phyloP scores from a whole-genome alignment of 1,140 invertebrate species.

The Acromyrmex echinatior region DNA sequence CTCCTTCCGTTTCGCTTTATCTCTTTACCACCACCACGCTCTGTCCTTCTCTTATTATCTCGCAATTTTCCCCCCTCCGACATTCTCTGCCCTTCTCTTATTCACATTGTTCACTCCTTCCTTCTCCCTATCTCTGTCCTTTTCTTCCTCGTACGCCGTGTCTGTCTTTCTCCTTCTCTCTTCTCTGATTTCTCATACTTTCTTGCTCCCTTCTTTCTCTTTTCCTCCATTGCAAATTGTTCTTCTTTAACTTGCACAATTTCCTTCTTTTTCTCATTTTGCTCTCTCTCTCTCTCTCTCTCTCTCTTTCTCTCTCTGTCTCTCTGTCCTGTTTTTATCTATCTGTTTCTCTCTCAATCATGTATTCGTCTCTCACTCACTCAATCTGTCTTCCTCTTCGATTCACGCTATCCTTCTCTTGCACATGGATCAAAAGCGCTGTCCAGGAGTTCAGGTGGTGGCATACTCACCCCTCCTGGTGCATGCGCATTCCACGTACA shows the following conservation, averaged over 20 bases:
- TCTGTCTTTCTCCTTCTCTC: background rate
- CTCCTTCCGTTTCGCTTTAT: background rate
- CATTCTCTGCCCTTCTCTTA: background rate
- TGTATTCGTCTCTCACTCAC: background rate
- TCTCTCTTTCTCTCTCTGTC: too few relatives aligned
- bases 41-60: constrained; percentile 11
- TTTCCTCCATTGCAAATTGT: background rate
- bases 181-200: background rate
- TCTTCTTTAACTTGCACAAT: constrained; percentile 1
- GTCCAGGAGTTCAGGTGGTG: constrained; percentile 30
- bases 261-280: constrained; percentile 13
- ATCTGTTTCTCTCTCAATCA: background rate
- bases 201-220: background rate
- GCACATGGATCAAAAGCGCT: constrained; percentile 26
- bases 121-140: too few relatives aligned
- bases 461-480: constrained; percentile 7
- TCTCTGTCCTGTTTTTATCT: background rate
- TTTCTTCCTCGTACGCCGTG: too few relatives aligned
- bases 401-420: background rate
- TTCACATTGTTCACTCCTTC: background rate
- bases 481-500: constrained; percentile 35
- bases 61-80: background rate
- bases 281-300: too few relatives aligned
- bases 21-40: background rate
- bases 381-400: background rate